Percentiles rank a stretch among this genome's conserved stretches.
Conservation (phyloP, 2,888 invertebrate species). For the Pseudanteris insignis region DNA sequence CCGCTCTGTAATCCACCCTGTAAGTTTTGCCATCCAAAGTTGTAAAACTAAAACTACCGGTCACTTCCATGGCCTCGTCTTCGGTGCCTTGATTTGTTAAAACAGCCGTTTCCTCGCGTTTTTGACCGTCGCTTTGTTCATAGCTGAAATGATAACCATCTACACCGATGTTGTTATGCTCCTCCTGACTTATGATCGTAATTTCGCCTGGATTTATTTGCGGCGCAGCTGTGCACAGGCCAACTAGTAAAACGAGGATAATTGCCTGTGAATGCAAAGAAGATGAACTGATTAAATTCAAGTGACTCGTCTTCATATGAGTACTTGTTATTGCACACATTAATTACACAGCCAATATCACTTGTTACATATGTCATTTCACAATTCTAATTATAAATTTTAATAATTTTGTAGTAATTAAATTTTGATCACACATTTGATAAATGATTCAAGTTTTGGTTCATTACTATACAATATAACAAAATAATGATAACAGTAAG, state of each 20-base stretch:
- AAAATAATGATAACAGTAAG: no score
- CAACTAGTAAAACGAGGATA: conserved; percentile 49
- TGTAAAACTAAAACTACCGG: conserved; percentile 59
- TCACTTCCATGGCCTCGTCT: conserved; percentile 59
- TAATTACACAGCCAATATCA: no score
- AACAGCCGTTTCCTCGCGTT: conserved; percentile 63
- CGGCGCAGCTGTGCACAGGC: conserved; percentile 55
- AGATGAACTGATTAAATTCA: no score
- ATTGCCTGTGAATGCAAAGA: conserved; percentile 32
- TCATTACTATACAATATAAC: no score
- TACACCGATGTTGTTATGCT: conserved; percentile 63
- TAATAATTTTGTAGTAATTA: no score
- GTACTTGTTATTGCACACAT: no score
- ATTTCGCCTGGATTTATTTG: conserved; percentile 57
- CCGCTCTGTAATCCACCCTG: conserved; percentile 62
- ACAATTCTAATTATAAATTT: no score
- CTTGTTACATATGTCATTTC: no score
- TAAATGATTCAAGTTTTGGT: no score
- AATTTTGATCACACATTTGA: no score
- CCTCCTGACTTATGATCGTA: conserved; percentile 61
- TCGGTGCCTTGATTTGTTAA: conserved; percentile 62
- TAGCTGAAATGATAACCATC: conserved; percentile 63
- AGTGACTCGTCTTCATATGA: no score
- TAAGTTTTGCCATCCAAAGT: conserved; percentile 62
- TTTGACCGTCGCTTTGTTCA: conserved; percentile 64